phyloP scores from a whole-genome alignment of 2,113 vertebrate genomes.

The Chauna torquata region DNA sequence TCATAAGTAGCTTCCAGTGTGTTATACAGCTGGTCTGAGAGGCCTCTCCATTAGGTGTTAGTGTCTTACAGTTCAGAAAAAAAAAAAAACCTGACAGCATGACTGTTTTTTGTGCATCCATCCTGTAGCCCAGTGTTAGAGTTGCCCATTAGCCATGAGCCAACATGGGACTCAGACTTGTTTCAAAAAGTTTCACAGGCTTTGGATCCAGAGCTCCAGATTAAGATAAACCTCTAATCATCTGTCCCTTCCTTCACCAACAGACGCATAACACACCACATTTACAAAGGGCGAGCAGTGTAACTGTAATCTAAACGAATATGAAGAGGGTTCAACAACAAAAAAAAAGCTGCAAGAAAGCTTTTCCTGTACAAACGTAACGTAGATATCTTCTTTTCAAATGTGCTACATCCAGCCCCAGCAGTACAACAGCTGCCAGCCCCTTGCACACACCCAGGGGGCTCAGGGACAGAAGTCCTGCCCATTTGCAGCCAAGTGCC shows the following conservation, averaged over 20 bases:
- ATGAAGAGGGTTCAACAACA: neutral
- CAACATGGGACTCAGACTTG: neutral
- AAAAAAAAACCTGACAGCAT: neutral
- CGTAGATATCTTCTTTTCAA: neutral
- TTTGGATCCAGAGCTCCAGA: neutral
- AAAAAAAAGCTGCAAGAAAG: neutral
- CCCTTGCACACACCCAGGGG: neutral
- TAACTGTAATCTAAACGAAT: neutral
- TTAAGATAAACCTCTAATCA: neutral
- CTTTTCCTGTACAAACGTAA: neutral
- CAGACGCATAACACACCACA: neutral
- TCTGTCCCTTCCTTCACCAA: neutral
- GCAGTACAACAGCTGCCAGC: neutral
- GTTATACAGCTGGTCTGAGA: neutral
- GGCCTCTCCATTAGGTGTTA: neutral
- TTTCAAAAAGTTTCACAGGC: neutral
- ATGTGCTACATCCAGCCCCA: neutral
- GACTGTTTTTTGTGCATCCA: neutral
- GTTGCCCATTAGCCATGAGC: neutral
- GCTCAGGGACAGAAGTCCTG: neutral
- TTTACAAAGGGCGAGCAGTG: neutral
- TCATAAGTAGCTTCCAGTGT: neutral
- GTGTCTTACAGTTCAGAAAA: neutral
- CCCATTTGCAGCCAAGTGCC: rapidly evolving
- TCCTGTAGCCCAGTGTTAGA: neutral